Conservation (phyloP, 35 echinoderm and acorn worm species). For the Lytechinus pictus region DNA sequence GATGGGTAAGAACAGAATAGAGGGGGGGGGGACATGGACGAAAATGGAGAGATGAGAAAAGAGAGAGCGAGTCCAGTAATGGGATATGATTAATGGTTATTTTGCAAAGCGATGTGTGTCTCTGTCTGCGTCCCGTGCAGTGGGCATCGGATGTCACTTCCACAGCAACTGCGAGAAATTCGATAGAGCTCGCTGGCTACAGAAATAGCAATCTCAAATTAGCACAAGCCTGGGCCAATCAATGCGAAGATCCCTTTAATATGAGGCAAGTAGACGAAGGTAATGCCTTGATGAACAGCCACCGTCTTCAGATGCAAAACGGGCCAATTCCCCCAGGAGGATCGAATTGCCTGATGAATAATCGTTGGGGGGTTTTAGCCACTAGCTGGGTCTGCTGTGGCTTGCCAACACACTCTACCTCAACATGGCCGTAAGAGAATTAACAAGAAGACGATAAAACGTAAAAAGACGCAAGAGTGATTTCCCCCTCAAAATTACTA, state of each 20-base stretch:
- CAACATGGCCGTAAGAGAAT: conserved; percentile 22
- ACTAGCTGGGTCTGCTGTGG: conserved; percentile 27
- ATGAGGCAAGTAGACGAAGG: conserved; percentile 54
- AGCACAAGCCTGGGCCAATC: conserved; percentile 56
- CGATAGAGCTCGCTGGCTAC: conserved; percentile 56
- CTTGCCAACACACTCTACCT: conserved; percentile 28
- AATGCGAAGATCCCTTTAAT: conserved; percentile 56
- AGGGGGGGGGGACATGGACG: neutral
- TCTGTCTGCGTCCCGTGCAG: conserved; percentile 23
- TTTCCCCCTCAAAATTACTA: neutral
- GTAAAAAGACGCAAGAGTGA: conserved; percentile 38
- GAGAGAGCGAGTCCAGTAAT: conserved; percentile 26
- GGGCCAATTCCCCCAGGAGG: conserved; percentile 46
- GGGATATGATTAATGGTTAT: conserved; percentile 59
- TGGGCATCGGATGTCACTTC: conserved; percentile 50
- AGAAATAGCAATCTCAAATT: conserved; percentile 58
- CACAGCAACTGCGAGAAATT: conserved; percentile 48
- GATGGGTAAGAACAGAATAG: neutral
- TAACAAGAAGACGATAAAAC: neutral
- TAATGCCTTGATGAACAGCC: conserved; percentile 52
- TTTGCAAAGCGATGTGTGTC: conserved; percentile 53
- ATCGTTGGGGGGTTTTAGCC: conserved; percentile 47
- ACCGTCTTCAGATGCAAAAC: conserved; percentile 49
- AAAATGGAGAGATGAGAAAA: neutral
- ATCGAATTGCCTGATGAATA: conserved; percentile 56